Evolutionary conservation across 2,113 vertebrate genomes (phyloP).

Genomic region (Nansenia antarctica): DNA sequence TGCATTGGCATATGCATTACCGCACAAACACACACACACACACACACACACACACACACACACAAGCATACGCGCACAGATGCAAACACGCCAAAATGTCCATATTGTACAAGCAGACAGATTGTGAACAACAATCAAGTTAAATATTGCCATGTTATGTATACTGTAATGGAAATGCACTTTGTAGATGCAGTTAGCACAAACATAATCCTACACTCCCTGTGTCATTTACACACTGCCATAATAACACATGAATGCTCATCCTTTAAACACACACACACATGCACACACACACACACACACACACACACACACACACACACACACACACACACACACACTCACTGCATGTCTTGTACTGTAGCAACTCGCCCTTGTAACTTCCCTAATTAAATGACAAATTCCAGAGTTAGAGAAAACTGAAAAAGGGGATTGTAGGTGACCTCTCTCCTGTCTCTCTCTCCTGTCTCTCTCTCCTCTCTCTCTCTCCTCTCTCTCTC

Average conservation of each 20-base stretch:
- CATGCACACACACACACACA: neutral
- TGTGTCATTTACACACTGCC: too few species aligned
- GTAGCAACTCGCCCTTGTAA: neutral
- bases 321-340: neutral
- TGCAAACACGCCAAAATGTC: neutral
- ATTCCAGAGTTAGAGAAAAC: neutral
- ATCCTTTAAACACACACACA: too few species aligned
- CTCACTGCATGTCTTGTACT: too few species aligned
- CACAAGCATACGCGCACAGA: slow-evolving; percentile 2
- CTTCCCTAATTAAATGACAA: neutral
- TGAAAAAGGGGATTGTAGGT: too few species aligned
- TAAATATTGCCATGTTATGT: too few species aligned
- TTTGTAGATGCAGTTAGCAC: neutral
- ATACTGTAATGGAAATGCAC: too few species aligned
- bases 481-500: neutral
- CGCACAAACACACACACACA: neutral
- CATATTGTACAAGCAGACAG: neutral
- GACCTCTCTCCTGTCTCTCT: too few species aligned
- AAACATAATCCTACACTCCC: neutral
- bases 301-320: slow-evolving; percentile 6
- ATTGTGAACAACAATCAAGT: neutral
- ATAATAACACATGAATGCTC: too few species aligned
- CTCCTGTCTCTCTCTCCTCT: neutral
- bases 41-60: slow-evolving; percentile 12
- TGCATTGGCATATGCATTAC: slow-evolving; percentile 10